These are phyloP conservation scores for Eleutherodactylus coqui DNA, from an alignment of 2,797 vertebrate species.

Conservation along the genomic window DNA sequence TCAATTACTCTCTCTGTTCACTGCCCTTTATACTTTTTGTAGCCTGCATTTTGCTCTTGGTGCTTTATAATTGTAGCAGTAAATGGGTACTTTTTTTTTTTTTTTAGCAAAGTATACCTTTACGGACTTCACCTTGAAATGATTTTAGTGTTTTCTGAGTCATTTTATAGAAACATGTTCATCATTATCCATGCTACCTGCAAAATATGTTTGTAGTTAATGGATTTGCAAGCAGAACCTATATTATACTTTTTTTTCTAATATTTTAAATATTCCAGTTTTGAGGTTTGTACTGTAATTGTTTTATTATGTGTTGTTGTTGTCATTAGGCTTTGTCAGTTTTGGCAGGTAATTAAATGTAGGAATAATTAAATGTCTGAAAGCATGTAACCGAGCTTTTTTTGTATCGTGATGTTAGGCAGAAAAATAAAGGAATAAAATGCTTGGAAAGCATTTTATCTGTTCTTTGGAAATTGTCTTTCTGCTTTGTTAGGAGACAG, in stretches of 20 bases:
- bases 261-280: background rate
- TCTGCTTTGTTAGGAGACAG: conserved; percentile 54
- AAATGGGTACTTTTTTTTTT: background rate
- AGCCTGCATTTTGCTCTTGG: background rate
- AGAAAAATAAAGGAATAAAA: conserved; percentile 51
- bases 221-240: background rate
- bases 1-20: background rate
- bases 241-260: background rate
- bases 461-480: conserved; percentile 53
- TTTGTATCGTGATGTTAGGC: conserved; percentile 37
- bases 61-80: background rate
- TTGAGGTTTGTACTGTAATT: conserved; percentile 23
- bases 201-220: background rate
- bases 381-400: conserved; percentile 22
- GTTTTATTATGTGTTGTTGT: conserved; percentile 37
- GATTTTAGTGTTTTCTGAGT: background rate
- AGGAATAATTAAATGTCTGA: conserved; percentile 55
- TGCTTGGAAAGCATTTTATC: conserved; percentile 58
- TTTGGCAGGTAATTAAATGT: conserved; percentile 35
- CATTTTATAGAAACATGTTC: background rate
- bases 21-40: background rate
- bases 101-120: background rate
- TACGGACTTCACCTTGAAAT: background rate
- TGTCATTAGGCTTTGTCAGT: conserved; percentile 35
- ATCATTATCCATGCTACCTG: background rate